These are phyloP conservation scores for Rutpela maculata DNA, from an alignment of 2,888 invertebrate species.

Conservation along the genomic window DNA sequence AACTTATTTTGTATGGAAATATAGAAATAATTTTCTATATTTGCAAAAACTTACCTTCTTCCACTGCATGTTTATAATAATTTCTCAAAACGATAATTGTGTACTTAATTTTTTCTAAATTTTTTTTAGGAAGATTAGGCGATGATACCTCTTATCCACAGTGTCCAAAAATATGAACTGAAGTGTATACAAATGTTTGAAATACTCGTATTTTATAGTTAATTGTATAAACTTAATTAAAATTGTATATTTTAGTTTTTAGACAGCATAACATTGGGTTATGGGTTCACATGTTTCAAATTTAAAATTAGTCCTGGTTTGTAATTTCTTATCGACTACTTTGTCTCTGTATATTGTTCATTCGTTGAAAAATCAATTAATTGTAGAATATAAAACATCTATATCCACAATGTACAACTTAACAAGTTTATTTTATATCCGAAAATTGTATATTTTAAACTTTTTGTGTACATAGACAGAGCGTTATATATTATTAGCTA, in stretches of 20 bases:
- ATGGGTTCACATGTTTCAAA: conserved; percentile 15
- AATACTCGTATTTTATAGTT: conserved; percentile 48
- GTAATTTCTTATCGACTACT: background rate
- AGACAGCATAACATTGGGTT: conserved; percentile 22
- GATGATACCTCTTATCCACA: conserved; percentile 26
- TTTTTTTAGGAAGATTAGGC: background rate
- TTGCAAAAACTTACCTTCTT: too few species aligned
- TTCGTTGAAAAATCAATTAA: background rate
- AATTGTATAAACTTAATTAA: conserved; percentile 56
- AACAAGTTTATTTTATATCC: background rate
- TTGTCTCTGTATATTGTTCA: background rate
- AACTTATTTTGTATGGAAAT: too few species aligned
- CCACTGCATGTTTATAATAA: background rate
- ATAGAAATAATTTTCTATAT: too few species aligned
- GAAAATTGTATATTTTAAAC: too few species aligned
- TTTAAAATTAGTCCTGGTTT: conserved; percentile 14
- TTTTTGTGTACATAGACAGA: too few species aligned
- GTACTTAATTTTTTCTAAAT: background rate
- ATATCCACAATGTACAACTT: background rate
- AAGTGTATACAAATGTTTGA: conserved; percentile 48
- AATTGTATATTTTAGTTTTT: conserved; percentile 43
- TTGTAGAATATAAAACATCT: background rate
- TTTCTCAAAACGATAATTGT: background rate
- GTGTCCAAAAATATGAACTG: conserved; percentile 52
- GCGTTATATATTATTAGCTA: too few species aligned